Evolutionary conservation across 2,797 vertebrate species (phyloP), one percentile per base, ranked within the genome.

Genomic region (Tolypeutes matacus): DNA sequence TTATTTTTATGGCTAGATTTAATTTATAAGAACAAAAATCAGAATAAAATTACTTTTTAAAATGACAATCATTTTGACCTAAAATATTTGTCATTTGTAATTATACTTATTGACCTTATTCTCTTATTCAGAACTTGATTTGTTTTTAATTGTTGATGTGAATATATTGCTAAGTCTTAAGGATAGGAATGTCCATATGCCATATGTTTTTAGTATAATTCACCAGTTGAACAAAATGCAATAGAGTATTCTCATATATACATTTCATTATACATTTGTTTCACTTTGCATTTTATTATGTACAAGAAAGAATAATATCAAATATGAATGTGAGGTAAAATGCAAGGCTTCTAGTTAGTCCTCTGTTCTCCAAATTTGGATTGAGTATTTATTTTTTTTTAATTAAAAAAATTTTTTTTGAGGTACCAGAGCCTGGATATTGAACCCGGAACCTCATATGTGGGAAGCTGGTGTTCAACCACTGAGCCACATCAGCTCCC

Each of bases 1-100:
- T 87, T 75, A 83, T 87, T 95, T 96, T 77, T 58, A 86, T 89
- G 87, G 13, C 25, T 91, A 69, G n/a, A 53, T 39, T 89, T 53
- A 58, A 73, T 94, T 94, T 96, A n/a, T 72, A 67, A 87, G 25
- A 85, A 51, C 0, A 72, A 92, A 92, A 34, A 56, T 73, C 2
- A 70, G 5, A 78, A 77, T 56, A 96, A 82, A 87, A 89, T 85
- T 91, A n/a, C 5, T 49, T 60, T 90, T 77, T 62, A 34, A 64
- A 92, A 85, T 86, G 31, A 46, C 21, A 80, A 76, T 67, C 5
- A 60, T 94, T 92, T 95, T 93, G 12, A 21, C 21, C 27, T 86
- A 49, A 49, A 75, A 9, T 96, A n/a, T 39, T 85, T 85, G 29
- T 31, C 10, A 80, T 42, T 69, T 73, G 51, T 83, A 93, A 34